Conservation (phyloP, 1,140 invertebrate genomes). For the Cotesia chilonis region DNA sequence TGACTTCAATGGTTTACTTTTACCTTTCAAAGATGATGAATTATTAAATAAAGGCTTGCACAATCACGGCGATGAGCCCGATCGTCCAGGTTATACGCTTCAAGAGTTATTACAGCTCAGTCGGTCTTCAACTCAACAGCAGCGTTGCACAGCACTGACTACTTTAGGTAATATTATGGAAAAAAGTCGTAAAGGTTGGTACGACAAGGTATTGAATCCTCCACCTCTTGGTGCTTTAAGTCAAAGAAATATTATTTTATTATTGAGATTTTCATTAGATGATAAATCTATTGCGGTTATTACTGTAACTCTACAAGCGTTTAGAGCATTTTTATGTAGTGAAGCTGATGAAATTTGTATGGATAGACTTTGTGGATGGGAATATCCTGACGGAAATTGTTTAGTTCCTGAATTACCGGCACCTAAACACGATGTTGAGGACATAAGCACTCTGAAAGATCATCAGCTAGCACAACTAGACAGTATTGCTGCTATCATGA, state of each 20-base stretch:
- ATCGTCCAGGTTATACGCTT: slow-evolving; percentile 87
- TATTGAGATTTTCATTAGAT: slow-evolving; percentile 86
- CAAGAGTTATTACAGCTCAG: slow-evolving; percentile 83
- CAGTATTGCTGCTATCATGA: slow-evolving; percentile 75
- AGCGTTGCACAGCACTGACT: slow-evolving; percentile 80
- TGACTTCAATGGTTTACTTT: slow-evolving; percentile 71
- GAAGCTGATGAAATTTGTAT: slow-evolving; percentile 80
- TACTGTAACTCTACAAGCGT: slow-evolving; percentile 75
- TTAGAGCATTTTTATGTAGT: slow-evolving; percentile 78
- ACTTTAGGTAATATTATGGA: slow-evolving; percentile 82
- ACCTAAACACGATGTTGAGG: slow-evolving; percentile 70
- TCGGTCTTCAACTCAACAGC: slow-evolving; percentile 76
- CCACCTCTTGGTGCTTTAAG: slow-evolving; percentile 67
- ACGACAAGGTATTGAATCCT: slow-evolving; percentile 72
- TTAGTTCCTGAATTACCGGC: slow-evolving; percentile 67
- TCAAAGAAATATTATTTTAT: slow-evolving; percentile 76
- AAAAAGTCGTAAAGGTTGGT: slow-evolving; percentile 76
- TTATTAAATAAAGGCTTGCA: slow-evolving; percentile 76
- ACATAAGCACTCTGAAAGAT: slow-evolving; percentile 79
- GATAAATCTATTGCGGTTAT: slow-evolving; percentile 79
- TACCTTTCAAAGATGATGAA: slow-evolving; percentile 75
- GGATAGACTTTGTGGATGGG: slow-evolving; percentile 75
- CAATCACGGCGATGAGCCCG: slow-evolving; percentile 91
- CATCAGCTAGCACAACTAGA: slow-evolving; percentile 82
- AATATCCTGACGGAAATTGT: slow-evolving; percentile 58